Base-by-base conservation (phyloP, 2,113 vertebrate species). In the Alethe castanea region DNA sequence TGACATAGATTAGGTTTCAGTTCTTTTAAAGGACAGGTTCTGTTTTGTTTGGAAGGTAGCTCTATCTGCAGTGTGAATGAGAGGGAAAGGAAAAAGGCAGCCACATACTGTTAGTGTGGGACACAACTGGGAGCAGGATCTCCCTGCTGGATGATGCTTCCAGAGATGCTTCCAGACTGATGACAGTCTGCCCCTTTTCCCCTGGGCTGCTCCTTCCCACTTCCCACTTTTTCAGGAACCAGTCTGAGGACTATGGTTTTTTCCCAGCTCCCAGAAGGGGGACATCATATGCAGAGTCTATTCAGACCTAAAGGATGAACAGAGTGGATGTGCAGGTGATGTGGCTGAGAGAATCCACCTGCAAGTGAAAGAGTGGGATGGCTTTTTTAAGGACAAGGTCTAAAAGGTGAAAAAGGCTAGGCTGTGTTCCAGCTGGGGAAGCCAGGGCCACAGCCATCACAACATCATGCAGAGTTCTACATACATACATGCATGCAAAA, bases 301-400 rank as follows among this genome's bases (percentile, higher is more conserved):
- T 35, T 40, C 66, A 61, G 65, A 84, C 11, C 33, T 57, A 57
- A 60, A 11, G 9, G 3, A 50, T 53, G 28, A 77, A 42, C 15
- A 47, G 38, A 25, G 8, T 2, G 1, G 17, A 42, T 8, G 5
- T 5, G 1, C 17, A 48, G 66, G n/a, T 47, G 29, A 54, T 11
- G 42, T 20, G 35, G 26, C 33, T 42, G 33, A 69, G 26, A 77
- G 36, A 86, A 50, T n/a, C 42, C 31, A 42, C 17, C 73, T 28
- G 31, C 17, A 54, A 44, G 15, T 6, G 26, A 45, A 74, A 31
- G 28, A 40, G 3, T 2, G 0, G n/a, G 19, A 24, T 40, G 26
- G 35, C 9, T 71, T 33, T 44, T 36, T 42, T 25, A 29, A 48
- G 36, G 16, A 57, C 7, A 38, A 69, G 9, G 36, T 72, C 40